Base-by-base conservation (phyloP, 2,797 vertebrate genomes). In the Gambusia yucatana region DNA sequence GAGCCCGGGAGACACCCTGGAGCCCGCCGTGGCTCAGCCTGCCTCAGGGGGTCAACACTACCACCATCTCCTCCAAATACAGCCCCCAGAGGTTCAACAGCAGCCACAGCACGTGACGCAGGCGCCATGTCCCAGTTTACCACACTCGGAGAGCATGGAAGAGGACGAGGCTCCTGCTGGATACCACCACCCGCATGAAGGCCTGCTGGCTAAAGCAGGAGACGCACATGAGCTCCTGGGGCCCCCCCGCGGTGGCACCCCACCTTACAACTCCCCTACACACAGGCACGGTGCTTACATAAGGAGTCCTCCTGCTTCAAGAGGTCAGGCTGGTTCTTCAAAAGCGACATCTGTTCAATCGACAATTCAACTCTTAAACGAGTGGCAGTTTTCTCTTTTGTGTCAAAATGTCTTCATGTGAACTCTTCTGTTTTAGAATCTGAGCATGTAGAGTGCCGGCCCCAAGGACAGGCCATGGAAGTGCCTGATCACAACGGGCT, bases 71-170 rank as follows among this genome's bases (percentile, higher is more conserved):
- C 92, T 99, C 30, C 97, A 99, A 92, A 97, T 98, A 86, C 96
- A 97, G 94, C 95, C 95, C 6, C 96, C 96, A 1, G 96, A 99
- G 76, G 95, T 96, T 87, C 93, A 93, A 6, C 65, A 95, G 94
- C n/a, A 94, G 94, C 25, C 94, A 93, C n/a, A 94, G 95, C 33
- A 96, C 92, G 69, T 91, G 39, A 1, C 80, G 57, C 89, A 92
- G 90, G 75, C 86, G 0, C 82, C 91, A 79, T 92, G 88, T 92
- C 95, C 92, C 72, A 93, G 0, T 81, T 93, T 99, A 83, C 92
- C 97, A 81, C 98, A 97, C 70, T 98, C 98, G 0, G 98, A 99
- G 95, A 99, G 98, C 95, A 99, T 99, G 98, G 98, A 99, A 90
- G 98, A 99, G 93, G 98, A 98, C 63, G 97, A 97, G 44, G 89